Evolutionary conservation across 2,888 invertebrate species (phyloP).

Genomic region (Acleris laterana): DNA sequence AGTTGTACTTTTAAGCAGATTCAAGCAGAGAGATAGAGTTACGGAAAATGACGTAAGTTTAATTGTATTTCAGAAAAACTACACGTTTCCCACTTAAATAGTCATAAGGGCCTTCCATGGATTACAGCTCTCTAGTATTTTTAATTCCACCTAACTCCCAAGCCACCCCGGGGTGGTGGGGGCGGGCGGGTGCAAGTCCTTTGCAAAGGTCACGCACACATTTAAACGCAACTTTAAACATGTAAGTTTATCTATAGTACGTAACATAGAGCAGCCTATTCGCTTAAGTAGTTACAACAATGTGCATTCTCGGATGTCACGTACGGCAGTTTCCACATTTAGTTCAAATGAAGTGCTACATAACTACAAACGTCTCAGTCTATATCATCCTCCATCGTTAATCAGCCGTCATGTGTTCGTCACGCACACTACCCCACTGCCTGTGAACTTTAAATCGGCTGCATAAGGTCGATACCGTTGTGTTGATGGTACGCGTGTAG

Average conservation of each 20-base stretch:
- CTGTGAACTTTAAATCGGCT: neutral
- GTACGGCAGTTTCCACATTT: conserved; percentile 65
- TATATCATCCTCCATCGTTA: conserved; percentile 40
- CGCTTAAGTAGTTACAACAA: neutral
- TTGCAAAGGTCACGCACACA: neutral
- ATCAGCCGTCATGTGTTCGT: conserved; percentile 39
- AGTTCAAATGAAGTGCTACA: conserved; percentile 54
- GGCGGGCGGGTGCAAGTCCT: neutral
- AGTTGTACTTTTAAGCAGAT: too few species aligned
- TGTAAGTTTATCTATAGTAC: neutral
- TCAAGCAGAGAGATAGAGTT: too few species aligned
- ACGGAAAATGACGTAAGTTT: too few species aligned
- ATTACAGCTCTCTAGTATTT: too few species aligned
- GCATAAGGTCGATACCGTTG: too few species aligned
- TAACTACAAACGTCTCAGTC: conserved; percentile 12
- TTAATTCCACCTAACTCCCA: too few species aligned
- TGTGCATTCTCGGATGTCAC: conserved; percentile 51
- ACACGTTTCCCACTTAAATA: too few species aligned
- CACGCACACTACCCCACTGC: conserved; percentile 27
- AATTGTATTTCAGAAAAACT: too few species aligned
- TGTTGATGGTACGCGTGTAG: conserved; percentile 6
- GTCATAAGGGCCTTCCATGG: too few species aligned
- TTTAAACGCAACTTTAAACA: neutral
- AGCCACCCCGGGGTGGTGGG: too few species aligned
- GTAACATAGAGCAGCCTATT: neutral